Base-by-base conservation (phyloP, 2,797 vertebrate species). In the Coranthus polyacanthus region DNA sequence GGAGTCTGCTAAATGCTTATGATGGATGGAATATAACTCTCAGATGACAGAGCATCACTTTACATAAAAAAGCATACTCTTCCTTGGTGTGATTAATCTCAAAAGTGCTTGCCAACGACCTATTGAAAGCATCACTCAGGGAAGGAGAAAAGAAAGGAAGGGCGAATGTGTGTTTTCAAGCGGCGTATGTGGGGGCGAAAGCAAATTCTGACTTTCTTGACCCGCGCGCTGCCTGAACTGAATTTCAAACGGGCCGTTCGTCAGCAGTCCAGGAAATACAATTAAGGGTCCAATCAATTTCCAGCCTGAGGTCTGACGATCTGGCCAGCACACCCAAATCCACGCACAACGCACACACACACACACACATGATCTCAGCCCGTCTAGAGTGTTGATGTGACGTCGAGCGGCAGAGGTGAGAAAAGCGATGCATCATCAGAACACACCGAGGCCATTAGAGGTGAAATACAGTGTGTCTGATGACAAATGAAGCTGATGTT, bases 201-300 rank as follows among this genome's bases (percentile, higher is more conserved):
- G 82, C 70, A 71, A 81, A 77, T 81, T 69, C 32, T 81, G 77
- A 82, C 80, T 83, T 29, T 13, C n/a, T 16, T 78, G 79, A 88
- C 88, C 88, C 84, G 12, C 9, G 4, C 10, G 54, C 47, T 0
- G 13, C 61, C 20, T 44, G 6, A 7, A 60, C 83, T 86, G 89
- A 83, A 92, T 91, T 79, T 87, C 63, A 91, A 92, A 72, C 52
- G 16, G 4, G 4, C 8, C 29, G 11, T 60, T 75, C 46, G 45
- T 74, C 83, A 84, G 74, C 69, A 64, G 66, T 63, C 67, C 77
- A 71, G 84, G 81, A 91, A 90, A 86, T 74, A 81, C 84, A 90
- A 91, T 91, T 91, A 90, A 75, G 53, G 62, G 37, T 64, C 81
- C 79, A 78, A 91, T 93, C 87, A 89, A 88, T 90, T 75, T 79